Percentiles rank a stretch among this genome's conserved stretches.
Conservation (phyloP, 2,888 invertebrate genomes). For the Drosophila helvetica region DNA sequence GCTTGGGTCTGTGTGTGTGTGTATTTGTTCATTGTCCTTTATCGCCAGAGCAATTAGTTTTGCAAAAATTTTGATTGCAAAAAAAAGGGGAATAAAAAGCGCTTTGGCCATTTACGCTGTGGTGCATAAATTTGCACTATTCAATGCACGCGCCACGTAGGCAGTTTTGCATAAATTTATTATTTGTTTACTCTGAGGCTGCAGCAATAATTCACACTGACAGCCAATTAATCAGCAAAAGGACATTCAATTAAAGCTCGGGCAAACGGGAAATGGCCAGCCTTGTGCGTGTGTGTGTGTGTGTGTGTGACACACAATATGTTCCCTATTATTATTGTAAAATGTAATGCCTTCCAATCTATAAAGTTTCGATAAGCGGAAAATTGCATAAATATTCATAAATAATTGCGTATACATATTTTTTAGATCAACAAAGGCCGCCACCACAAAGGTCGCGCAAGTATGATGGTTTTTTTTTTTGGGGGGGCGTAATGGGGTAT, state of each 20-base stretch:
- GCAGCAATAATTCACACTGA: slow-evolving; percentile 71
- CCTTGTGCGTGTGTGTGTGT: slow-evolving; percentile 15
- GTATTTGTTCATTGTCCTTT: slow-evolving; percentile 37
- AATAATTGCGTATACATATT: slow-evolving; percentile 44
- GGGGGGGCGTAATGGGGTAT: slow-evolving; percentile 46
- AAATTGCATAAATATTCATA: slow-evolving; percentile 52
- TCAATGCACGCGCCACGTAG: slow-evolving; percentile 44
- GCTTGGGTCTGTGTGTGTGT: not conserved
- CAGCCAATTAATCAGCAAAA: slow-evolving; percentile 77
- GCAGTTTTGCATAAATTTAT: slow-evolving; percentile 71
- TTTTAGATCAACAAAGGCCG: slow-evolving; percentile 46
- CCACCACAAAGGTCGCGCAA: slow-evolving; percentile 28
- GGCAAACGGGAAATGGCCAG: slow-evolving; percentile 44
- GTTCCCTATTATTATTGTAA: slow-evolving; percentile 53
- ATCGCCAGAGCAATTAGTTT: slow-evolving; percentile 53
- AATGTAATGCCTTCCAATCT: slow-evolving; percentile 60
- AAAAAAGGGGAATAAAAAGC: slow-evolving; percentile 38
- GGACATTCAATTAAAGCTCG: slow-evolving; percentile 78
- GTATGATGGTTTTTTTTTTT: slow-evolving; percentile 12
- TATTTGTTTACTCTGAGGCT: slow-evolving; percentile 71
- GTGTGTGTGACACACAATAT: slow-evolving; percentile 53
- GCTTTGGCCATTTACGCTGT: slow-evolving; percentile 43
- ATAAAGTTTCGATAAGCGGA: slow-evolving; percentile 44
- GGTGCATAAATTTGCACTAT: slow-evolving; percentile 62
- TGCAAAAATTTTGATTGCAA: slow-evolving; percentile 3